Evolutionary conservation across 1,140 invertebrate genomes (phyloP), one percentile per base, ranked within the genome.

Genomic region (Calephelis virginiensis): DNA sequence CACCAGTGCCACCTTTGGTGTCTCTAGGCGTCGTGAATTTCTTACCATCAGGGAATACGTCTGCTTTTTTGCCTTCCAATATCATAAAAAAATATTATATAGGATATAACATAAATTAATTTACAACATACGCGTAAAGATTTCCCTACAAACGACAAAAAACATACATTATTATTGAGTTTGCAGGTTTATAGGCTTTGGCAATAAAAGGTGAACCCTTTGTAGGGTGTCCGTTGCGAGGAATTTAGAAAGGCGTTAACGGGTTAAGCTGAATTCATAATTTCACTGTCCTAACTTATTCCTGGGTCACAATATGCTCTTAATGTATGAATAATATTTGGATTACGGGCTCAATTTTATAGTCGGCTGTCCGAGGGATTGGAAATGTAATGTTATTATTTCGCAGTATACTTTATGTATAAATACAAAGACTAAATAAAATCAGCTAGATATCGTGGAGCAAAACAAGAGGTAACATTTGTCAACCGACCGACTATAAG

Each of bases 261-360:
- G 53, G 53, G 53, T 37, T 56, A 56, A 56, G 28, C 53, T 56
- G 53, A 56, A 56, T 56, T 56, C 28, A 56, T 56, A 56, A 56
- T 56, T 56, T 56, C 6, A 56, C 49, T 14, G 53, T 56, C 53
- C 40, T 0, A 43, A 43, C 53, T 37, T 56, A 56, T 56, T 37
- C 14, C 53, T 28, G 53, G 17, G 17, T 37, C 17, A 14, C 53
- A 56, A 37, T 56, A 12, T 56, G 53, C 53, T 28, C 53, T 56
- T 56, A 56, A 56, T 56, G 53, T 56, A 56, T 28, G 53, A 43
- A 56, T 56, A 56, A 56, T 56, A 56, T 56, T 56, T 56, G 53
- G 53, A 56, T 56, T 56, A 56, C 11, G 28, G 53, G 17, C 28
- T 28, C 28, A 56, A 56, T 28, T 56, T 56, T 56, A 56, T 56